These are phyloP conservation scores for Epizoanthus ramosus DNA, from an alignment of 92 coral and sea anemone species.

Conservation along the genomic window DNA sequence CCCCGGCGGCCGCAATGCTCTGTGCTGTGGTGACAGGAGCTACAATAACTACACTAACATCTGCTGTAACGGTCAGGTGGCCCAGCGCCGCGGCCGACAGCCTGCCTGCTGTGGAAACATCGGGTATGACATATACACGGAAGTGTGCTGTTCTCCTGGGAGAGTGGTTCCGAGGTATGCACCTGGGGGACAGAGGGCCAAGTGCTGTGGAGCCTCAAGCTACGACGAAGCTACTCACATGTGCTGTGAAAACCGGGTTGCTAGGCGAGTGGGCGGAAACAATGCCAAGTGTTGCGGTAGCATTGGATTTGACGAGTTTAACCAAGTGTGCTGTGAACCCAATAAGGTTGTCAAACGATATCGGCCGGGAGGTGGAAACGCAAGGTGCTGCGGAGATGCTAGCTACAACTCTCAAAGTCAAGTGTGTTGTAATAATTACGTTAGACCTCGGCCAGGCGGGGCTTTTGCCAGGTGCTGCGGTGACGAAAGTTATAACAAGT, in stretches of 20 bases:
- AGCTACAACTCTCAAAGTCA: slow-evolving; percentile 39
- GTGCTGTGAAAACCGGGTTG: slow-evolving; percentile 55
- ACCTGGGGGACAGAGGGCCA: slow-evolving; percentile 32
- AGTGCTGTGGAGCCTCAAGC: slow-evolving; percentile 36
- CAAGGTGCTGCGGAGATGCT: slow-evolving; percentile 48
- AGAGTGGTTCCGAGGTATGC: slow-evolving; percentile 32
- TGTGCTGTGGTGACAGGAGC: slow-evolving; percentile 43
- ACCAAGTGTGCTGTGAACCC: slow-evolving; percentile 43
- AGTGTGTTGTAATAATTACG: slow-evolving; percentile 43
- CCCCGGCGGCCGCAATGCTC: slow-evolving; percentile 32
- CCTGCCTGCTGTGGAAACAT: slow-evolving; percentile 49
- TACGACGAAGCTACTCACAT: slow-evolving; percentile 32
- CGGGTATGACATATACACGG: slow-evolving; percentile 34
- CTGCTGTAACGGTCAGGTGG: slow-evolving; percentile 44
- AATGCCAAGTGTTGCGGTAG: slow-evolving; percentile 46
- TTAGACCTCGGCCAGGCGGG: slow-evolving; percentile 38
- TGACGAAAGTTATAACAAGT: slow-evolving; percentile 33
- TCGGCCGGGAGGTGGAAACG: slow-evolving; percentile 40
- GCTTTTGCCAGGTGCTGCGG: slow-evolving; percentile 50
- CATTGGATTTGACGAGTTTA: slow-evolving; percentile 24
- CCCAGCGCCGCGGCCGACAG: slow-evolving; percentile 29
- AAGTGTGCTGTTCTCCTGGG: slow-evolving; percentile 47
- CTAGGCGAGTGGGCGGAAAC: slow-evolving; percentile 28
- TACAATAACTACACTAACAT: slow-evolving; percentile 41
- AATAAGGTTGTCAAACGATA: slow-evolving; percentile 24